Evolutionary conservation across 1,140 invertebrate species (phyloP), one percentile per base, ranked within the genome.

Genomic region (Drosophila kurseongensis): DNA sequence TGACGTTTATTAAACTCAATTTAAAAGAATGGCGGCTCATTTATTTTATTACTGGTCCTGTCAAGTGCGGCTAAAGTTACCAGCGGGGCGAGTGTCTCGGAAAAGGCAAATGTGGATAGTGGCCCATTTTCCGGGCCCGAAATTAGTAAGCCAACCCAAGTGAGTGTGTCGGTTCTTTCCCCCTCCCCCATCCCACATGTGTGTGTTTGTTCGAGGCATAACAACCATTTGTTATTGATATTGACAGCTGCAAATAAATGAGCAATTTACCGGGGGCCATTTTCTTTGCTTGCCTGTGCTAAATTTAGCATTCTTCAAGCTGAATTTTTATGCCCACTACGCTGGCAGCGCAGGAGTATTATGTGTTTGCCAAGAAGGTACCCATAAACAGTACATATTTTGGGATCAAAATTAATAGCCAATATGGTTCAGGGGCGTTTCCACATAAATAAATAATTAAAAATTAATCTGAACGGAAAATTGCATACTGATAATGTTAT

Each of bases 181-280:
- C 27, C 27, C n/a, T 27, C 4, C 51, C 10, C 13, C 10, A 27
- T 9, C 44, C 10, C 55, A 45, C 62, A 56, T 52, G 60, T 72
- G 80, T 74, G 69, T 62, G 76, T 60, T 55, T 86, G 83, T 81
- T 80, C 59, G 75, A 55, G 69, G 80, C 80, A 80, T 83, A 89
- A 89, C 84, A 89, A 89, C 84, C 86, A 89, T 89, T 89, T 89
- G 84, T 89, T 89, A 89, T 89, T 89, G 84, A 89, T 89, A 89
- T 89, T 89, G 84, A 89, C 84, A 89, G 84, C 88, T 89, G 84
- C 80, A 89, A 89, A 89, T 89, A 89, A 89, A 89, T 89, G 84
- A 89, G 84, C 84, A 89, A 89, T 89, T 89, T 80, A 67, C 84
- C 71, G 59, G 61, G 76, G 57, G 68, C 78, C 52, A 45, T 67